Evolutionary conservation across 2,888 invertebrate species (phyloP).

Genomic region (Dasypogon diadema): DNA sequence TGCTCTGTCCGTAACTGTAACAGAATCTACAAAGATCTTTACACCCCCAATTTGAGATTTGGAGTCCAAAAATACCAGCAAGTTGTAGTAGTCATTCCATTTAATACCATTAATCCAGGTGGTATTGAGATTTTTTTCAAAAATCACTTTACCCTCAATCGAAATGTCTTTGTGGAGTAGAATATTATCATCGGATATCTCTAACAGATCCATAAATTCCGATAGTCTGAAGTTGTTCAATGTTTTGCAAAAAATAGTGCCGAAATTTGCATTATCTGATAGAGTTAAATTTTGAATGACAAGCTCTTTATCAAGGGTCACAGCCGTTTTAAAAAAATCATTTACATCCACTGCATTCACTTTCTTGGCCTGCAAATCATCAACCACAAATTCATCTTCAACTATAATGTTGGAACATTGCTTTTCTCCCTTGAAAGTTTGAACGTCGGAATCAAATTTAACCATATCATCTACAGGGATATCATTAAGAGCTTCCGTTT

Average conservation of each 20-base stretch:
- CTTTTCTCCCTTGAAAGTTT: not conserved
- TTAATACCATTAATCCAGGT: not conserved
- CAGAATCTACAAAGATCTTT: conserved; percentile 1
- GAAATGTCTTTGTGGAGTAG: not conserved
- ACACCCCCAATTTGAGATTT: conserved; percentile 10
- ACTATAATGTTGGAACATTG: not conserved
- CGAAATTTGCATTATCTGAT: not conserved
- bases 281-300: not conserved
- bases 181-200: not conserved
- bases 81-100: conserved; percentile 12
- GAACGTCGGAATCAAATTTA: not conserved
- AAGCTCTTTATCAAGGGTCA: not conserved
- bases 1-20: not conserved
- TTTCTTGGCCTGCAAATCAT: not conserved
- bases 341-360: not conserved
- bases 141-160: conserved; percentile 3
- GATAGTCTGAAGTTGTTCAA: not conserved
- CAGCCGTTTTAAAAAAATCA: not conserved
- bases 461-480: not conserved
- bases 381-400: not conserved
- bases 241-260: not conserved
- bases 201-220: not conserved
- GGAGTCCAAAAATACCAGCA: conserved; percentile 9
- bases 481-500: not conserved
- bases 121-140: not conserved